A percentile compares a stretch with the other conserved stretches of the same genome.
phyloP scores from a whole-genome alignment of 1,140 invertebrate species.

The Pararge aegeria region DNA sequence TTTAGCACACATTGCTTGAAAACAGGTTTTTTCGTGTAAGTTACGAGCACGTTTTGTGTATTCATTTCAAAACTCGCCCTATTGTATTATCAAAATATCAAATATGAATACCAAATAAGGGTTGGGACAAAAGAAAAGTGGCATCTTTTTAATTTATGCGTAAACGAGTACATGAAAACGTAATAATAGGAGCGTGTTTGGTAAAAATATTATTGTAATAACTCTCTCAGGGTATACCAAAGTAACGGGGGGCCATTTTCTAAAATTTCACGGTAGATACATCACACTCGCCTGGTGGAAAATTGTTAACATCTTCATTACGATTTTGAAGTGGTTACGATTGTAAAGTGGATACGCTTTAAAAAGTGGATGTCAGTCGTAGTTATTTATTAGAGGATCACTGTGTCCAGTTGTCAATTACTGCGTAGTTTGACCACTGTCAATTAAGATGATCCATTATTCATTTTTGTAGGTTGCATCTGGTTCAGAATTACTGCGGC shows the following conservation, averaged over 20 bases:
- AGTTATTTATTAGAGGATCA: conserved; percentile 19
- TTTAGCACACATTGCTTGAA: conserved; percentile 69
- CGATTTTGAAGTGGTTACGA: conserved; percentile 31
- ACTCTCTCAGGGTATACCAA: conserved; percentile 57
- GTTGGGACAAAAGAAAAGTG: conserved; percentile 76
- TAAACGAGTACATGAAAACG: conserved; percentile 77
- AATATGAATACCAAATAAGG: conserved; percentile 80
- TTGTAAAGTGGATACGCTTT: conserved; percentile 32
- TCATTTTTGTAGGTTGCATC: conserved; percentile 4
- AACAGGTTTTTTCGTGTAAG: conserved; percentile 75
- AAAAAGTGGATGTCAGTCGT: conserved; percentile 21
- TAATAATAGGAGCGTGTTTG: conserved; percentile 78
- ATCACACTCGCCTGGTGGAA: conserved; percentile 61
- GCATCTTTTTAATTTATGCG: conserved; percentile 77
- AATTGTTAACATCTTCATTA: conserved; percentile 72
- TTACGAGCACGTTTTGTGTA: conserved; percentile 62
- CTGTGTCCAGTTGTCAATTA: conserved; percentile 30
- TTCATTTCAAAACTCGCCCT: conserved; percentile 63
- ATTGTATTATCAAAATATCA: conserved; percentile 77
- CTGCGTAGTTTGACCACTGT: conserved; percentile 22
- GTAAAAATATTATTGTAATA: conserved; percentile 79
- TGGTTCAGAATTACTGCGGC: conserved; percentile 1
- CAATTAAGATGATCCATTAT: conserved; percentile 12
- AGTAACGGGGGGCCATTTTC: conserved; percentile 61
- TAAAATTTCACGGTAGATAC: conserved; percentile 76